These are phyloP conservation scores for Hydropotes inermis DNA, from an alignment of 2,113 vertebrate species.

Conservation along the genomic window DNA sequence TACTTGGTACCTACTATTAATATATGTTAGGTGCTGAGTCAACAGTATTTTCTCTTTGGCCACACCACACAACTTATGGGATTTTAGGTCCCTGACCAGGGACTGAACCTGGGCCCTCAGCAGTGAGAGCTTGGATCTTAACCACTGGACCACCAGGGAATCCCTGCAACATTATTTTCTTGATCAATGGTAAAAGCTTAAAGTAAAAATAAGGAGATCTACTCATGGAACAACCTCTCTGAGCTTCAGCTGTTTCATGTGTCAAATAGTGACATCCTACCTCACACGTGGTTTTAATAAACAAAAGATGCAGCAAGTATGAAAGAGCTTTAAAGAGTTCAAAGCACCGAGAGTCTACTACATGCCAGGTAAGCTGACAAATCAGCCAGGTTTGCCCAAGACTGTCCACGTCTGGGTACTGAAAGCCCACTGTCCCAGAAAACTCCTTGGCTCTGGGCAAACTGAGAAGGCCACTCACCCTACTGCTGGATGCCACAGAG, in stretches of 20 bases:
- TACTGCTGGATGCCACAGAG: not conserved
- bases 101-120: not conserved
- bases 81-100: not conserved
- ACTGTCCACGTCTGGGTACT: not conserved
- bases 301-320: not conserved
- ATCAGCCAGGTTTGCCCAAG: not conserved
- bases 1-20: not conserved
- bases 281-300: not conserved
- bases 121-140: not conserved
- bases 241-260: not conserved
- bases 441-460: not conserved
- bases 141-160: not conserved
- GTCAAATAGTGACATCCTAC: not conserved
- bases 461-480: not conserved
- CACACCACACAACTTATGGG: not conserved
- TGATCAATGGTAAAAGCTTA: not conserved
- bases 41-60: not conserved
- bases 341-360: not conserved
- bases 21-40: not conserved
- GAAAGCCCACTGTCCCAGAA: not conserved
- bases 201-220: not conserved
- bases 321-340: not conserved
- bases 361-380: not conserved
- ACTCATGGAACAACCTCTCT: not conserved
- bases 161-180: not conserved